Base-by-base conservation (phyloP, 2,113 vertebrate species). In the Gorsachius goisagi region DNA sequence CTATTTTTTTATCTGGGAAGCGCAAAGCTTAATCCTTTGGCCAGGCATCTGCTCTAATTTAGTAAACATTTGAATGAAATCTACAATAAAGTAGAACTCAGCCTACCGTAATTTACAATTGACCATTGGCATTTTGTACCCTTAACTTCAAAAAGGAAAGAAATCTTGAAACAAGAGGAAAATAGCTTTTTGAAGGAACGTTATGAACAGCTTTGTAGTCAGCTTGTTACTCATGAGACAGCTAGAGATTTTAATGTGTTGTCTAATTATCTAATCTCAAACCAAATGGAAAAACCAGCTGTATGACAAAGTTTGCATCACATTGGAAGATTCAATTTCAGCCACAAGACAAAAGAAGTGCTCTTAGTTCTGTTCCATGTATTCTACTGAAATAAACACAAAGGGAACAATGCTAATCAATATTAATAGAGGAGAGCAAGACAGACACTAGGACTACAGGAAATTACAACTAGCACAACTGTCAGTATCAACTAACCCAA, bases 281-380 rank as follows among this genome's bases (percentile, higher is more conserved):
- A 82, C 9, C 16, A 56, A 90, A 85, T 3, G 4, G 20, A 47
- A 58, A 68, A 85, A 1, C 20, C 20, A 44, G 9, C 13, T 37
- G 27, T 68, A 1, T 44, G 9, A 71, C 37, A n/a, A 75, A 32
- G 41, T 82, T 52, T 24, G 0, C 15, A 49, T 35, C 0, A 0
- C 9, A 7, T 5, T 32, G 39, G 44, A 60, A 89, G 23, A 50
- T 49, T 64, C 23, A 8, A 15, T 26, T 84, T 62, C 32, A 81
- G 11, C 20, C 41, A 35, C 30, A 56, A 56, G 15, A 50, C 20
- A 64, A 37, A 68, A 75, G 11, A 83, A 83, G 15, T 4, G 6
- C 18, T 68, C 35, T 53, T 41, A 63, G 23, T 63, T 85, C 30
- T 56, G 23, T 50, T 56, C 53, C 19, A 23, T 26, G 9, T 49